A percentile compares a stretch with the other conserved stretches of the same genome.
Conservation (phyloP, 2,888 invertebrate genomes). For the Temnothorax unifasciatus region DNA sequence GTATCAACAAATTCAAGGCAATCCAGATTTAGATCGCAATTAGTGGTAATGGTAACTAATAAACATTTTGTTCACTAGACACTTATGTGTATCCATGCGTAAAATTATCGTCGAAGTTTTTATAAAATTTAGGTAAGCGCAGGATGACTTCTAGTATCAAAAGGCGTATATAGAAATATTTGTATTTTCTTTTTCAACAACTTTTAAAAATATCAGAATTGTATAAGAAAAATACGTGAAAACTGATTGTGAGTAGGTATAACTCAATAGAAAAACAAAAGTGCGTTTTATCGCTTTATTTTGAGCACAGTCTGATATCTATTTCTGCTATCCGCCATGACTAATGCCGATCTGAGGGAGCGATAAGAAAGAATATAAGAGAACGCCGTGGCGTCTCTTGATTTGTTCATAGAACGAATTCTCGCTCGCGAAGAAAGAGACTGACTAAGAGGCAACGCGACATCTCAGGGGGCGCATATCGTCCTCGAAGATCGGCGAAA, state of each 20-base stretch:
- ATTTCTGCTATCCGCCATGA: conserved; percentile 32
- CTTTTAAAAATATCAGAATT: neutral
- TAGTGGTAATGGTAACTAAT: neutral
- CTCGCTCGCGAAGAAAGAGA: conserved; percentile 17
- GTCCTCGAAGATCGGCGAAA: conserved; percentile 46
- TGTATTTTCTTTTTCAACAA: neutral
- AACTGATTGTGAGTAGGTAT: neutral
- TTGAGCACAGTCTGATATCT: conserved; percentile 12
- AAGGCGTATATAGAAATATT: neutral
- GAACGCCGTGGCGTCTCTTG: conserved; percentile 14
- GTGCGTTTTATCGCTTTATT: conserved; percentile 20
- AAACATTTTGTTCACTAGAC: neutral
- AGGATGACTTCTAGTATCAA: neutral
- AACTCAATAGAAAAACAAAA: conserved; percentile 48
- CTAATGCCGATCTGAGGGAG: conserved; percentile 40
- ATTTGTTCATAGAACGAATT: conserved; percentile 57
- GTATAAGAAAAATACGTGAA: neutral
- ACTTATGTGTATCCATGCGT: neutral
- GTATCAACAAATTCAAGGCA: conserved; percentile 19
- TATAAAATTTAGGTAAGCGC: neutral
- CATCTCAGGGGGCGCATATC: conserved; percentile 56
- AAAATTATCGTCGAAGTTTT: neutral
- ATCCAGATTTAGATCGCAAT: conserved; percentile 1
- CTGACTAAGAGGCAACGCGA: conserved; percentile 41
- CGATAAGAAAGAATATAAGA: conserved; percentile 48